Evolutionary conservation across 2,888 invertebrate species (phyloP).

Genomic region (Synanthedon vespiformis): DNA sequence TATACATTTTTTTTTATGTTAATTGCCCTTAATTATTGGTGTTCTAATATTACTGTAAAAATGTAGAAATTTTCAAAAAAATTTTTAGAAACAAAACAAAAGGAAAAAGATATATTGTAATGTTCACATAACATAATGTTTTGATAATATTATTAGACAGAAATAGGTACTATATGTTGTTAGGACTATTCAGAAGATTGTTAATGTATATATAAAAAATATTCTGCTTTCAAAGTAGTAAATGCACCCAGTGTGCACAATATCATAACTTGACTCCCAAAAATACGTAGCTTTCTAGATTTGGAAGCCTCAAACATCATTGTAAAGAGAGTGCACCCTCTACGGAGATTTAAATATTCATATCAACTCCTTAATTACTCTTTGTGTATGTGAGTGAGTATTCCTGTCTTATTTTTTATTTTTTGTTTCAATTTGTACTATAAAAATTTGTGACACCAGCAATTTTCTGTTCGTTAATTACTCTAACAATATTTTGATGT

Average conservation of each 20-base stretch:
- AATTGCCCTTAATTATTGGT: too few relatives aligned
- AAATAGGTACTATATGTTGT: too few relatives aligned
- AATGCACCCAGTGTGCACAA: constrained; percentile 25
- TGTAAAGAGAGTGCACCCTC: constrained; percentile 53
- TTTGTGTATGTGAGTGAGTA: constrained; percentile 51
- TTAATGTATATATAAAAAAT: background rate
- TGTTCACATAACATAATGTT: too few relatives aligned
- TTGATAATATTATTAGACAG: too few relatives aligned
- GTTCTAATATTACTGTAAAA: too few relatives aligned
- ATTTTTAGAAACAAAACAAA: background rate
- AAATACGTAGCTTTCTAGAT: constrained; percentile 62
- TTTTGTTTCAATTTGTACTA: constrained; percentile 34
- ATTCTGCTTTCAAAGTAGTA: background rate
- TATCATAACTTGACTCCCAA: constrained; percentile 42
- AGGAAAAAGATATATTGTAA: too few relatives aligned
- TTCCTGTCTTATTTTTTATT: constrained; percentile 9
- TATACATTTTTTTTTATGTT: too few relatives aligned
- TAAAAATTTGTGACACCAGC: background rate
- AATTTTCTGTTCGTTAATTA: too few relatives aligned
- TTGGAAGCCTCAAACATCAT: constrained; percentile 58
- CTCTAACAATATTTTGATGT: too few relatives aligned
- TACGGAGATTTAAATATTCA: constrained; percentile 64
- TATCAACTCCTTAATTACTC: constrained; percentile 66
- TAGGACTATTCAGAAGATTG: too few relatives aligned
- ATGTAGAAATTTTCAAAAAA: background rate